These are phyloP conservation scores for Ciconia stormi DNA, from an alignment of 2,113 vertebrate species.

Conservation along the genomic window DNA sequence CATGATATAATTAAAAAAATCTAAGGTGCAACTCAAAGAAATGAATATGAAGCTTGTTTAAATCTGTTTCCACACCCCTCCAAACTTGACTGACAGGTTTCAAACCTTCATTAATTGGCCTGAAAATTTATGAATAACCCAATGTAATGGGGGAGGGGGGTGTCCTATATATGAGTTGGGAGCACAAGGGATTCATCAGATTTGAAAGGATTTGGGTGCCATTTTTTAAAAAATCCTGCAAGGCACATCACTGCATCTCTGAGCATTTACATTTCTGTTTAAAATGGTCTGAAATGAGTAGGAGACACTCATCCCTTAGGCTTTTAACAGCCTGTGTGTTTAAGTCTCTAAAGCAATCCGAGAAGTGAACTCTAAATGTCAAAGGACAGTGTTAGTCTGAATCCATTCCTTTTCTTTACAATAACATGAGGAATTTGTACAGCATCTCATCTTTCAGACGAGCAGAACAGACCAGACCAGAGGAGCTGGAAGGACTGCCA, in stretches of 20 bases:
- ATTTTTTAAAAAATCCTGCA: background rate
- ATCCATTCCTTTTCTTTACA: background rate
- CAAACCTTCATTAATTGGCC: conserved; percentile 15
- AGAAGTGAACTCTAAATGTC: background rate
- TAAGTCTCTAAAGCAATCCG: background rate
- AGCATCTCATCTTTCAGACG: background rate
- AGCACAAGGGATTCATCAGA: background rate
- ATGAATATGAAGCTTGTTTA: conserved; percentile 39
- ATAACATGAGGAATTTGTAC: background rate
- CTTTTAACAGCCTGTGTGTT: background rate
- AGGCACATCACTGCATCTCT: background rate
- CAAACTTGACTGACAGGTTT: conserved; percentile 59
- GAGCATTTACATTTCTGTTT: conserved; percentile 12
- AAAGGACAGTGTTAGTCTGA: background rate
- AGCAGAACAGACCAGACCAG: background rate
- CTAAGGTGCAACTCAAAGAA: conserved; percentile 37
- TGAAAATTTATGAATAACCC: background rate
- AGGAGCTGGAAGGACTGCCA: background rate
- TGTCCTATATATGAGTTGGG: background rate
- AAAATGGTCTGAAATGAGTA: background rate
- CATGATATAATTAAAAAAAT: conserved; percentile 59
- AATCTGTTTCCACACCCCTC: conserved; percentile 41
- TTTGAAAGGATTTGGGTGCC: conserved; percentile 11
- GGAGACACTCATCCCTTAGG: background rate
- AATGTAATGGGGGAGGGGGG: background rate